Evolutionary conservation across 2,797 vertebrate genomes (phyloP).

Genomic region (Staurois parvus): DNA sequence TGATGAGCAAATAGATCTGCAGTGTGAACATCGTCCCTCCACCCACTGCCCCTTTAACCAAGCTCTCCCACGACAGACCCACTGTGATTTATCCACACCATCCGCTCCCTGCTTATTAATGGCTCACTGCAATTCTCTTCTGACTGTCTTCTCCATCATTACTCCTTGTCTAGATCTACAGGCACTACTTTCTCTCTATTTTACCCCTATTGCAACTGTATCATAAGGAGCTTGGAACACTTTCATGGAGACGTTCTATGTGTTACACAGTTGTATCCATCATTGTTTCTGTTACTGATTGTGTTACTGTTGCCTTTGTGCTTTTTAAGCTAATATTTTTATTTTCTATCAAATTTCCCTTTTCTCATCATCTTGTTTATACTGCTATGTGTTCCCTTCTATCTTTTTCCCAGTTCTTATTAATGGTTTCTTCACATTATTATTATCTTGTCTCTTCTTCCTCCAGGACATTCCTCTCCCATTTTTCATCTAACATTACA

Average conservation of each 20-base stretch:
- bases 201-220: neutral
- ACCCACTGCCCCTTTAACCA: neutral
- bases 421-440: too few species aligned
- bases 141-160: too few species aligned
- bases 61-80: neutral
- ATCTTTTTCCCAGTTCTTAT: too few species aligned
- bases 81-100: neutral
- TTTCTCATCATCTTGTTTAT: neutral
- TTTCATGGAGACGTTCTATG: too few species aligned
- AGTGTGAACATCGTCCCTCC: slow-evolving; percentile 21
- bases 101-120: neutral
- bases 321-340: neutral
- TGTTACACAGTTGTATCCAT: too few species aligned
- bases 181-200: neutral
- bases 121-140: too few species aligned
- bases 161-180: too few species aligned
- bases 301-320: too few species aligned
- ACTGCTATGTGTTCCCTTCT: too few species aligned
- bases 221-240: neutral
- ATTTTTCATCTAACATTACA: neutral
- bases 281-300: too few species aligned
- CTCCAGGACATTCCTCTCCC: neutral
- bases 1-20: slow-evolving; percentile 62
- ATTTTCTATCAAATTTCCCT: neutral
- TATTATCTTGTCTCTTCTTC: too few species aligned